Base-by-base conservation (phyloP, 2,888 invertebrate genomes). In the Cynaeus angustus region DNA sequence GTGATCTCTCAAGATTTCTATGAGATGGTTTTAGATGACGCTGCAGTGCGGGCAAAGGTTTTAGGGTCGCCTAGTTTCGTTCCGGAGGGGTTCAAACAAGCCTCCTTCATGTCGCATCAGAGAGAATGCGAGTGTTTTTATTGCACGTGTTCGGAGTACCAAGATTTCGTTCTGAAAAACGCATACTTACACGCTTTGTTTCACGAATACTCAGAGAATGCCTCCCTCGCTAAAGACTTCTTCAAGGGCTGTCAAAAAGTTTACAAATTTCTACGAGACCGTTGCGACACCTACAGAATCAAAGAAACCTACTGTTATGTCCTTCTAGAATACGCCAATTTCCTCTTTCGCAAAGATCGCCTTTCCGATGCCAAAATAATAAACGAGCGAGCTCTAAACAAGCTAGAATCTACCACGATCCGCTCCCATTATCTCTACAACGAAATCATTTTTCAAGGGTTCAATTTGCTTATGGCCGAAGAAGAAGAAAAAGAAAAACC, bases 111-210 rank as follows among this genome's bases (percentile, higher is more conserved):
- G 16, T 26, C 48, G 1, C 69, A 69, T 41, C 30, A 41, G 16
- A 21, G 41, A 9, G 12, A 38, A 12, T 69, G 69, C 43, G 50
- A 48, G 9, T 69, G 69, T 50, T 69, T 58, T 13, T 50, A 56
- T 21, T 69, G 69, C 64, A 55, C 10, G 6, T 58, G 50, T n/a
- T 26, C 33, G 9, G 64, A 69, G 33, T 65, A 58, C 21, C 59
- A 28, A 0, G 6, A 30, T 5, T 56, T 43, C 10, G 13, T 50
- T 10, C 16, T 69, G 5, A 41, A 52, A 8, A 50, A 45, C 14
- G 48, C 26, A 1, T 48, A 13, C 14, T 16, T 69, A 26, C 9
- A 52, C 9, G 33, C 38, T 0, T 1, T 69, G 14, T 21, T 58
- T 7, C 10, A 58, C 38, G 6, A 50, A 12, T 45, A 58, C 10